Evolutionary conservation across 2,888 invertebrate genomes (phyloP).

Genomic region (Euplexia lucipara): DNA sequence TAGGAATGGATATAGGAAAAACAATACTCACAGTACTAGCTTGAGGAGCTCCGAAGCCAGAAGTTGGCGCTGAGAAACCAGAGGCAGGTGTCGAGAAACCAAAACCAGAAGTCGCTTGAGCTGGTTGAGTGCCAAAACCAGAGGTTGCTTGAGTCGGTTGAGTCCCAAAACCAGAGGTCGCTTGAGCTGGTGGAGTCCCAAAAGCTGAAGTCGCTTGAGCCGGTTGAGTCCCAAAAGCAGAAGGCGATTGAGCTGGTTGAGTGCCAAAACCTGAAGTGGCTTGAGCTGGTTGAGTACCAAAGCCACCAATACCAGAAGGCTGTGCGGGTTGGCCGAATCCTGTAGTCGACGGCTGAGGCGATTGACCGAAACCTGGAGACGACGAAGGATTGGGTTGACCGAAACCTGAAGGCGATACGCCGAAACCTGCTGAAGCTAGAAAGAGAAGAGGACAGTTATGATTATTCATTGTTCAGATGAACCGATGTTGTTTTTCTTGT

Average conservation of each 20-base stretch:
- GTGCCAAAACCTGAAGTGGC: conserved; percentile 68
- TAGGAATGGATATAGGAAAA: background rate
- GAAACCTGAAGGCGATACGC: conserved; percentile 70
- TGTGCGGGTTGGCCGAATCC: conserved; percentile 64
- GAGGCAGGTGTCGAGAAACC: conserved; percentile 79
- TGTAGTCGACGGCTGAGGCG: conserved; percentile 26
- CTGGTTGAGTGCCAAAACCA: conserved; percentile 61
- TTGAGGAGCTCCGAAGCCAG: conserved; percentile 78
- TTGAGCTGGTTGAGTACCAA: conserved; percentile 53
- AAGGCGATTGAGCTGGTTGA: conserved; percentile 47
- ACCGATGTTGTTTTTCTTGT: too few species aligned
- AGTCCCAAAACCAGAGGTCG: conserved; percentile 53
- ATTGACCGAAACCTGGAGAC: conserved; percentile 68
- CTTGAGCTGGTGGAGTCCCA: conserved; percentile 65
- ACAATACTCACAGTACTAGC: conserved; percentile 68
- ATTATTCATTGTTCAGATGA: too few species aligned
- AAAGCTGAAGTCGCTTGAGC: conserved; percentile 30
- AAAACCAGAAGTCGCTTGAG: conserved; percentile 68
- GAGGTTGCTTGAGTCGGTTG: too few species aligned
- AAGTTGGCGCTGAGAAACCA: conserved; percentile 78
- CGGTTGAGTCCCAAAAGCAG: conserved; percentile 69
- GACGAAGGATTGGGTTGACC: conserved; percentile 63
- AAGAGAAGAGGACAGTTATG: background rate
- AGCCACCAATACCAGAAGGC: conserved; percentile 61
- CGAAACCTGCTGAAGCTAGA: conserved; percentile 67